Evolutionary conservation across 1,140 invertebrate species (phyloP), one percentile per base, ranked within the genome.

Genomic region (Lepidurus packardi): DNA sequence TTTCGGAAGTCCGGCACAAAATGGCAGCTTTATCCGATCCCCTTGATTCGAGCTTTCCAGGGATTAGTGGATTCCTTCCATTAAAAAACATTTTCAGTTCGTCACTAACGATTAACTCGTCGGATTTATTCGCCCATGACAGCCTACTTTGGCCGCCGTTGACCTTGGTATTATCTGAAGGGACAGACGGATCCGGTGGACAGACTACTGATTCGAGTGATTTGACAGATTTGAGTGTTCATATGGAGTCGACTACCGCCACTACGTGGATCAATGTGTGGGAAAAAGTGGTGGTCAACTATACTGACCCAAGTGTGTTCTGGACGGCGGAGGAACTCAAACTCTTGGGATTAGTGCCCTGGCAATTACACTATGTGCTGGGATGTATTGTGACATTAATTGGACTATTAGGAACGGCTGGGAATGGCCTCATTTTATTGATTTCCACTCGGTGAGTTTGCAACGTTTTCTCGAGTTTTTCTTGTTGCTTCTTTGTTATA

Each of bases 401-500:
- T 43, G 84, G 84, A 47, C 75, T 81, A 10, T 73, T 82, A n/a
- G 84, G 84, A 9, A 78, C 80, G 24, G 43, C 84, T 11, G 84
- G 83, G 13, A 85, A 85, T 79, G 82, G 83, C 42, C 81, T 85
- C 53, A 84, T 85, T 8, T 81, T 85, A 7, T 79, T 85, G 75
- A 83, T 85, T n/a, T 85, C 85, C 76, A 83, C 83, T 73, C 83
- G 82, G 84, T 85, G 81, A 82, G 77, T 78, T 73, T 7, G 34
- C 8, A 34, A 21, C 47, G 13, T 21, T 16, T 73, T n/a, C 6
- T 25, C n/a, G 45, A 9, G 13, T 16, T 24, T 11, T 11, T n/a
- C 44, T 11, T 74, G 73, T 79, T 53, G 43, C 42, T 21, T 76
- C 21, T 34, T 76, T 77, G 41, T 77, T 77, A n/a, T 74, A 74